These are phyloP conservation scores for Mythimna ferrago DNA, from an alignment of 2,888 invertebrate species.

Conservation along the genomic window DNA sequence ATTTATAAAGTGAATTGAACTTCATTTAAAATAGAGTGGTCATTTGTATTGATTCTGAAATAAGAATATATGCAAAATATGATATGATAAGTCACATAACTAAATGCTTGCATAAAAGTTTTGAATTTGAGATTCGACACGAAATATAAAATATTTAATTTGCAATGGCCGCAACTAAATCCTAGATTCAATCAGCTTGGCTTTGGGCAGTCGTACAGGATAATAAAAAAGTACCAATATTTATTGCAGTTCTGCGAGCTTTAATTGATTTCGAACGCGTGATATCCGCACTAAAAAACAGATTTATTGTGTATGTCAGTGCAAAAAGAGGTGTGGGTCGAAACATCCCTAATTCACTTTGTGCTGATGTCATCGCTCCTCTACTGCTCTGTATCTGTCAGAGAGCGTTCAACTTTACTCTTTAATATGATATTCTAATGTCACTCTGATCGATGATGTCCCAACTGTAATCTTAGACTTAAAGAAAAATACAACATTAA, in stretches of 20 bases:
- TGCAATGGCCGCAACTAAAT: slow-evolving; percentile 15
- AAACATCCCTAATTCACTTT: slow-evolving; percentile 67
- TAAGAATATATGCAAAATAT: neutral
- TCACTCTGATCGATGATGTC: slow-evolving; percentile 70
- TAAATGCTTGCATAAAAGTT: neutral
- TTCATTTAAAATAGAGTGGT: neutral
- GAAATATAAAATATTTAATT: neutral
- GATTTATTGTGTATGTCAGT: slow-evolving; percentile 31
- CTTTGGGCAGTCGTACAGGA: neutral
- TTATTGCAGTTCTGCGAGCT: slow-evolving; percentile 25
- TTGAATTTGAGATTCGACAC: neutral
- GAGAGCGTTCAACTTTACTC: slow-evolving; percentile 74
- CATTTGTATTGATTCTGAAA: neutral
- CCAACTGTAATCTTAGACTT: slow-evolving; percentile 53
- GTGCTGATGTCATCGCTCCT: slow-evolving; percentile 67
- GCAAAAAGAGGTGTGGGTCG: slow-evolving; percentile 55
- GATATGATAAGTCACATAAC: no score
- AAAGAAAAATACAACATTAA: slow-evolving; percentile 58
- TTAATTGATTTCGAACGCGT: slow-evolving; percentile 18
- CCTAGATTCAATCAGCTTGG: slow-evolving; percentile 9
- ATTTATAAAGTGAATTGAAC: neutral
- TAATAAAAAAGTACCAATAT: slow-evolving; percentile 35
- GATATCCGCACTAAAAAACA: slow-evolving; percentile 31
- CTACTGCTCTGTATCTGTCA: slow-evolving; percentile 53
- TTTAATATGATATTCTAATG: slow-evolving; percentile 59